phyloP scores from a whole-genome alignment of 2,888 invertebrate species.

The Andrena haemorrhoa region DNA sequence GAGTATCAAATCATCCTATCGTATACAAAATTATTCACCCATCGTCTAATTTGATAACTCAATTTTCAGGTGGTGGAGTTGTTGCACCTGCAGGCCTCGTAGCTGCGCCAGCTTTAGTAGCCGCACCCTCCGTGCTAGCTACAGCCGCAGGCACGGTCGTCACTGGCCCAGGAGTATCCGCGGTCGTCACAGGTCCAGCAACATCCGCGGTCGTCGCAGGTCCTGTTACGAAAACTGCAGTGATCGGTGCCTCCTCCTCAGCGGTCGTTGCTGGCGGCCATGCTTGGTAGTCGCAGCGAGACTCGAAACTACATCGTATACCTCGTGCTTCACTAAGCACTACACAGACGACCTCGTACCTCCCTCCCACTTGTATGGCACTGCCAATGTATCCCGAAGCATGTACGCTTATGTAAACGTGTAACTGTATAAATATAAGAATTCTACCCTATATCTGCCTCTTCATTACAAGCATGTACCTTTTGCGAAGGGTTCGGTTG shows the following conservation, averaged over 20 bases:
- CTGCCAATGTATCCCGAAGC: conserved; percentile 11
- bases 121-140: conserved; percentile 14
- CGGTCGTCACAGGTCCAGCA: conserved; percentile 36
- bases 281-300: conserved; percentile 8
- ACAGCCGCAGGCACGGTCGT: conserved; percentile 23
- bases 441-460: background rate
- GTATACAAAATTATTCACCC: too few relatives aligned
- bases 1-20: conserved; percentile 16
- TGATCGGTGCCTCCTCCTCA: conserved; percentile 47
- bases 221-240: conserved; percentile 37
- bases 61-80: conserved; percentile 41
- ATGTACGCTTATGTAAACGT: conserved; percentile 28
- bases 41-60: background rate
- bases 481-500: background rate
- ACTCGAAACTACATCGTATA: background rate
- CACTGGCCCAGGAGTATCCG: conserved; percentile 16
- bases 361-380: background rate
- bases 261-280: conserved; percentile 33
- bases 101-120: background rate
- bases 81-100: conserved; percentile 3
- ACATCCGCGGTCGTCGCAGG: conserved; percentile 45
- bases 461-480: background rate
- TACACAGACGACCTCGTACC: background rate
- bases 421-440: conserved; percentile 28
- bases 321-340: conserved; percentile 28